Conservation (phyloP, 2,888 invertebrate species). For the Aphidoletes aphidimyza region DNA sequence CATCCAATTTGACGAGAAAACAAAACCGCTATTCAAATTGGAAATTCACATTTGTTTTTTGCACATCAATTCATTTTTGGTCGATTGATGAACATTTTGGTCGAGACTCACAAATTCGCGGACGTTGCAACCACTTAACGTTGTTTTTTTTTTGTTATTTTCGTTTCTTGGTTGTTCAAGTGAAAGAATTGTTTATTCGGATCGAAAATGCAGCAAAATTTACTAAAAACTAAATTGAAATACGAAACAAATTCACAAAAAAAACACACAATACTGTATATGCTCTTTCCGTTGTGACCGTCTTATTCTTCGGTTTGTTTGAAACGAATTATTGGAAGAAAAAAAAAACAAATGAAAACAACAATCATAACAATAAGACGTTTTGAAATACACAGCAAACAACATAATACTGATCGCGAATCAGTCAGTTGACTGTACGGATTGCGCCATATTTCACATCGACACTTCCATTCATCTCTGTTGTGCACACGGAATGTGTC, state of each 20-base stretch:
- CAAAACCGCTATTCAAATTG: too few species aligned
- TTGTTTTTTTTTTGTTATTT: background rate
- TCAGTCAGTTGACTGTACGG: conserved; percentile 43
- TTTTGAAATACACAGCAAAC: conserved; percentile 39
- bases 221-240: background rate
- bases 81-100: too few species aligned
- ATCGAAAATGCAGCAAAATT: background rate
- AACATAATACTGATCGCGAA: conserved; percentile 52
- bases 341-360: background rate
- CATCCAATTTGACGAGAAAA: too few species aligned
- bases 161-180: background rate
- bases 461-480: background rate
- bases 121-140: background rate
- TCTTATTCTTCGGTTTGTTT: conserved; percentile 23
- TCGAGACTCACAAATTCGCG: background rate
- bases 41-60: too few species aligned
- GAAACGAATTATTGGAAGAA: background rate
- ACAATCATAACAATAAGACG: conserved; percentile 54
- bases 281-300: conserved; percentile 47
- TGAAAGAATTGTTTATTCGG: background rate
- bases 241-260: background rate
- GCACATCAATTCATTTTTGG: too few species aligned
- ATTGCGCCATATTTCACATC: conserved; percentile 52
- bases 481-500: background rate
- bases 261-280: conserved; percentile 23